Evolutionary conservation across 2,113 vertebrate species (phyloP), one percentile per base, ranked within the genome.

Genomic region (Tetraodon nigroviridis): DNA sequence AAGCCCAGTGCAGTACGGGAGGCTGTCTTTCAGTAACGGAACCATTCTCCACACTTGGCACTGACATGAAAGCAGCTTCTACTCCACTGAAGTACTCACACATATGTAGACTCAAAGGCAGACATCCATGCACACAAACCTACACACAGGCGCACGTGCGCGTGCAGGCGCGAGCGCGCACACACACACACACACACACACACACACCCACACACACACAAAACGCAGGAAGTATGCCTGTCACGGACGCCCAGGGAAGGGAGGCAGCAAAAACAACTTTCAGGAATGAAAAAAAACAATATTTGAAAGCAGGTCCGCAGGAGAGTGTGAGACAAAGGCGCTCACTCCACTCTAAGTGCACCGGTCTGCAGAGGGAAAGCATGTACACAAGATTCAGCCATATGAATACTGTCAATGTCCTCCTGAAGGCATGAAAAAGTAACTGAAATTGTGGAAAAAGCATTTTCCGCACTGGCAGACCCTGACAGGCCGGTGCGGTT

Each of bases 1-100:
- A 85, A 84, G 82, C 85, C 87, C 84, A 84, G 83, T 84, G 79
- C 83, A 80, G 84, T 69, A 51, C 71, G 58, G 84, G 76, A 87
- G 81, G 73, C 77, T 83, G 88, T 82, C 84, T 70, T 84, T 85
- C 86, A 84, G 78, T 68, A 72, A 73, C 64, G 73, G 72, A 88
- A 83, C 81, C 78, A 75, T 85, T 88, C 76, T 89, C 85, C 80
- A 75, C 81, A 78, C 76, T 91, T 90, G 89, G 88, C 86, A 78
- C 82, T 73, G 76, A 87, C 85, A 88, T 89, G 67, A 90, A 91
- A 90, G 89, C 73, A 60, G 70, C 58, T 68, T 82, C 83, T 77
- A 59, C 61, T 79, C 75, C 63, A 81, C 79, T 87, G 78, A 84
- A 88, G 77, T 78, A 58, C 76, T 76, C 71, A 81, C 69, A 84